Percentiles rank a stretch among this genome's conserved stretches.
These are phyloP conservation scores for Seriola rivoliana DNA, from an alignment of 2,113 vertebrate genomes.

Conservation along the genomic window DNA sequence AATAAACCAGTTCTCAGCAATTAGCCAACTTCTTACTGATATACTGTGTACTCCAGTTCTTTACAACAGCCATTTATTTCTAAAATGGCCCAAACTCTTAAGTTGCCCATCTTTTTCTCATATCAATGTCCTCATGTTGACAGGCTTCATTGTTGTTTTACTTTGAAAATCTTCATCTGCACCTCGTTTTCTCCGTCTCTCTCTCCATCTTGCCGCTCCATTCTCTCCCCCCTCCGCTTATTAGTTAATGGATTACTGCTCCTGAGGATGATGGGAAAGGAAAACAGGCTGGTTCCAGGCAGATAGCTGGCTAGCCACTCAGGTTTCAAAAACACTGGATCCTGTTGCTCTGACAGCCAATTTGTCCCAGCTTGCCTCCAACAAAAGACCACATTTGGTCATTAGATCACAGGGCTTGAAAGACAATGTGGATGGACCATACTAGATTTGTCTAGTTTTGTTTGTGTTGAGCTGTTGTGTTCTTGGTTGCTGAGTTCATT, in stretches of 20 bases:
- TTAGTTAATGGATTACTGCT: slow-evolving; percentile 85
- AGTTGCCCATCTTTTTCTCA: neutral
- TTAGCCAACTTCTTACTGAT: neutral
- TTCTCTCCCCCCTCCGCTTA: slow-evolving; percentile 46
- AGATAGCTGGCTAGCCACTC: slow-evolving; percentile 74
- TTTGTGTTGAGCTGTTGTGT: neutral
- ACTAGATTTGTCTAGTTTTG: slow-evolving; percentile 30
- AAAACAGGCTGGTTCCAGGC: slow-evolving; percentile 77
- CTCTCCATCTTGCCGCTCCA: neutral
- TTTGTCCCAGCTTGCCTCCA: slow-evolving; percentile 70
- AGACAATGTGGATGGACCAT: slow-evolving; percentile 45
- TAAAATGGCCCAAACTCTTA: neutral
- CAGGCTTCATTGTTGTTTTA: slow-evolving; percentile 15
- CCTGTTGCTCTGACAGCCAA: slow-evolving; percentile 81
- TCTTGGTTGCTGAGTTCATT: slow-evolving; percentile 10
- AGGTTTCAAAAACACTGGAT: slow-evolving; percentile 84
- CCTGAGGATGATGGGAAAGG: slow-evolving; percentile 78
- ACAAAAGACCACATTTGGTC: slow-evolving; percentile 84
- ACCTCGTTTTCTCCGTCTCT: neutral
- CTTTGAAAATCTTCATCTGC: slow-evolving; percentile 26
- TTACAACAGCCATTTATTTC: neutral
- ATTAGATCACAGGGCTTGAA: slow-evolving; percentile 70
- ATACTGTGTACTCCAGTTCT: neutral
- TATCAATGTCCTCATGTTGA: slow-evolving; percentile 5
- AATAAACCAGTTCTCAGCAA: slow-evolving; percentile 5